Conservation (phyloP, 2,113 vertebrate species). For the Acanthisitta chloris region DNA sequence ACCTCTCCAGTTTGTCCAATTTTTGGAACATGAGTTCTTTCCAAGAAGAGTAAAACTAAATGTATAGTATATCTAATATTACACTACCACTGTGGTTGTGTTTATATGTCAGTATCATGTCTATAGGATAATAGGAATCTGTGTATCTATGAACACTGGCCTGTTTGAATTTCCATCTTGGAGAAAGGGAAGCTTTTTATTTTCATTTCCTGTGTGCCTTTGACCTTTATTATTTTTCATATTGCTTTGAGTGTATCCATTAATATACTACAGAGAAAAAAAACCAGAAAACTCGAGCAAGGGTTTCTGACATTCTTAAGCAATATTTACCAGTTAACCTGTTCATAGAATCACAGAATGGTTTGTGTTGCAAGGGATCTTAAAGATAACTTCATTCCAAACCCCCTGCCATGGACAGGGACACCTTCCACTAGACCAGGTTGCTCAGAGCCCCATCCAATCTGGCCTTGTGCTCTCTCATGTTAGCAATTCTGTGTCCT, state of each 20-base stretch:
- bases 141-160: neutral
- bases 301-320: neutral
- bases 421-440: neutral
- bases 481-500: neutral
- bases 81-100: fast-evolving
- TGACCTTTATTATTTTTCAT: slow-evolving; percentile 4
- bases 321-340: neutral
- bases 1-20: neutral
- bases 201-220: neutral
- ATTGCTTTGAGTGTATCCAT: neutral
- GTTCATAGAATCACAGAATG: neutral
- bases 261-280: neutral
- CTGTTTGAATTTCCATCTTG: neutral
- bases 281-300: neutral
- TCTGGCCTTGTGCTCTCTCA: neutral
- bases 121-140: no score
- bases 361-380: neutral
- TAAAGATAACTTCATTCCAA: neutral
- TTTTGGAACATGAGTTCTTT: neutral
- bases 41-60: neutral
- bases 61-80: neutral
- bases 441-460: neutral
- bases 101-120: neutral
- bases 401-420: neutral
- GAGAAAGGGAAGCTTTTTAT: neutral